Conservation (phyloP, 2,888 invertebrate genomes). For the Chrysomela aeneicollis region DNA sequence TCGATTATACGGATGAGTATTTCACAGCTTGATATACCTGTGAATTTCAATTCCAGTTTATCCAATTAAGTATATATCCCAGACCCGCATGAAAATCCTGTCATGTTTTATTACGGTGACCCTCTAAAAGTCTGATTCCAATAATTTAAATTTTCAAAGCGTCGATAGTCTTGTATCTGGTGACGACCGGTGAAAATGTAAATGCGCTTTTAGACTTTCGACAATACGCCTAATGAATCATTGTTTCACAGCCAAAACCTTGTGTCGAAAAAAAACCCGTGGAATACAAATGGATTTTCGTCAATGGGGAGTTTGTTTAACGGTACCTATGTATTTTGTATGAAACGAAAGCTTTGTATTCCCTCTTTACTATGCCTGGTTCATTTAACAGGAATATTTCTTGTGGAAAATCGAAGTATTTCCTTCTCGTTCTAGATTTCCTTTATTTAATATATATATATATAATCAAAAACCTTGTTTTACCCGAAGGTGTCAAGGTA, state of each 20-base stretch:
- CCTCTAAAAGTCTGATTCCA: neutral
- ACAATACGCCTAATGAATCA: constrained; percentile 33
- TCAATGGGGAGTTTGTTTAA: constrained; percentile 23
- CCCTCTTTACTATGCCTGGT: neutral
- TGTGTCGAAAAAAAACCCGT: constrained; percentile 21
- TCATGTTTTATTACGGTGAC: neutral
- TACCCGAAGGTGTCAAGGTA: too few species aligned
- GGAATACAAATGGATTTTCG: constrained; percentile 31
- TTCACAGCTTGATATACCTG: too few species aligned
- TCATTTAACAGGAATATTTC: neutral
- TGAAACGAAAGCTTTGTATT: neutral
- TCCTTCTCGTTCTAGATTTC: too few species aligned
- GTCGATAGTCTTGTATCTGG: constrained; percentile 4
- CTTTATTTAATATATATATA: too few species aligned
- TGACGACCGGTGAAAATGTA: constrained; percentile 28
- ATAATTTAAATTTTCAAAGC: constrained; percentile 9
- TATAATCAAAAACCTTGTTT: too few species aligned
- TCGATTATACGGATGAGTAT: too few species aligned
- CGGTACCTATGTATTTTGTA: constrained; percentile 5
- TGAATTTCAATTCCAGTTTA: too few species aligned
- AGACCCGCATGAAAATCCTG: too few species aligned
- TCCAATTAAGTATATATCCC: too few species aligned
- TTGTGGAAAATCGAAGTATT: neutral
- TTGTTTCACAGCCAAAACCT: constrained; percentile 24
- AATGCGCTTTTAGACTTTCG: constrained; percentile 24